Conservation (phyloP, 2,113 vertebrate species). For the Xiphorhynchus elegans region DNA sequence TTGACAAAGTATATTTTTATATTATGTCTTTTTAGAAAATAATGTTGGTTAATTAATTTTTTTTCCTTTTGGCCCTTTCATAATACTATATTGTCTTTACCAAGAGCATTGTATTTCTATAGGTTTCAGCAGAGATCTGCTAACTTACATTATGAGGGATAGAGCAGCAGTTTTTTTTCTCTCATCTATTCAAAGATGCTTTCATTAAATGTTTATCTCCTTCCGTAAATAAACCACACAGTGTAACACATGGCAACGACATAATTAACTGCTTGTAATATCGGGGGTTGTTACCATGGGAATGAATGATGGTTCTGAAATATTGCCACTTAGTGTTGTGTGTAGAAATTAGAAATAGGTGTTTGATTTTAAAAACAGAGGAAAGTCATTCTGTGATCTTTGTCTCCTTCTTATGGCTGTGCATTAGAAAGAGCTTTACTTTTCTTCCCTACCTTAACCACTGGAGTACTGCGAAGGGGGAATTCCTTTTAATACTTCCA, state of each 20-base stretch:
- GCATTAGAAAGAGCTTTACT: not conserved
- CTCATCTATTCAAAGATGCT: conserved; percentile 35
- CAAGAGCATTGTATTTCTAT: not conserved
- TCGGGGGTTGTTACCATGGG: conserved; percentile 49
- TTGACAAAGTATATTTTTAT: not conserved
- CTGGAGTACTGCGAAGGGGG: not conserved
- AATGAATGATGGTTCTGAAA: conserved; percentile 40
- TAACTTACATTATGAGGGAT: not conserved
- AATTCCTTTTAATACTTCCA: not conserved
- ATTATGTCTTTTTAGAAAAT: not conserved
- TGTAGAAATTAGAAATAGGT: not conserved
- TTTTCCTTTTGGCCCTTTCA: not conserved
- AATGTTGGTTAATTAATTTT: not conserved
- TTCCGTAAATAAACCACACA: conserved; percentile 15
- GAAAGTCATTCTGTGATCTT: not conserved
- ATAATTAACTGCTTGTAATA: conserved; percentile 59
- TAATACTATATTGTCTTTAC: not conserved
- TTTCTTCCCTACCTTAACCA: not conserved
- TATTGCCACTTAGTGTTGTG: not conserved
- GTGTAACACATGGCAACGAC: not conserved
- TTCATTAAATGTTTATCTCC: conserved; percentile 53
- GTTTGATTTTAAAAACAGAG: not conserved
- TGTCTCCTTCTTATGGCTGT: not conserved
- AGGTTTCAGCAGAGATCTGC: not conserved
- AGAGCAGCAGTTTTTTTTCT: conserved; percentile 5